Base-by-base conservation (phyloP, 2,113 vertebrate genomes). In the Pyrgilauda ruficollis region DNA sequence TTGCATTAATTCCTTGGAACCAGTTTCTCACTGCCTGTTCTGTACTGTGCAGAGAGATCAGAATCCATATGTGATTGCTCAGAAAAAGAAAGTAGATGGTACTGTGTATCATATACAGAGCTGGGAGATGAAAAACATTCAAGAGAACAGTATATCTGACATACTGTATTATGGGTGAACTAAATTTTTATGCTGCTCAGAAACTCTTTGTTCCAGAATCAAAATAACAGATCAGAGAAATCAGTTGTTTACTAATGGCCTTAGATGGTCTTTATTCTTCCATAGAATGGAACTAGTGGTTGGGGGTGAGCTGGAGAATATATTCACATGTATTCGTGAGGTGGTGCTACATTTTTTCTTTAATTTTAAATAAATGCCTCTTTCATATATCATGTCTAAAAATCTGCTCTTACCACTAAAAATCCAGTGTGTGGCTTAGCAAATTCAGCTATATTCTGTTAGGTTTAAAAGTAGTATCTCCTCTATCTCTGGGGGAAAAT, bases 191-290 rank as follows among this genome's bases (percentile, higher is more conserved):
- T 87, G 73, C 86, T 78, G 44, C 72, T 89, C 24, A 81, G 85
- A 88, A 95, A 52, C 64, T 86, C 88, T 96, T 93, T 94, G 86
- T 94, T 93, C 86, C 44, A 52, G 47, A 93, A 78, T 86, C 76
- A 96, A 95, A 96, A 93, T 64, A 93, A 90, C 22, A n/a, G 76
- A 93, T 96, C 95, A 96, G 95, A 95, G 89, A 37, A 61, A 44
- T 59, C 64, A 43, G 47, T 67, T 94, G 76, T 92, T 94, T 95
- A 90, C 80, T 93, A 93, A 77, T 2, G 0, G 13, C 61, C 47
- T 84, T 70, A 82, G 72, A 93, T 72, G 23, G 33, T 16, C 72
- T 90, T 92, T 92, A 70, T 92, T 95, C 88, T 94, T 92, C 70
- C 94, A 15, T 69, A 89, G 81, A 94, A 76, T 73, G 49, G 70